Evolutionary conservation across 2,888 invertebrate genomes (phyloP), one percentile per base, ranked within the genome.

Genomic region (Allygus modestus): DNA sequence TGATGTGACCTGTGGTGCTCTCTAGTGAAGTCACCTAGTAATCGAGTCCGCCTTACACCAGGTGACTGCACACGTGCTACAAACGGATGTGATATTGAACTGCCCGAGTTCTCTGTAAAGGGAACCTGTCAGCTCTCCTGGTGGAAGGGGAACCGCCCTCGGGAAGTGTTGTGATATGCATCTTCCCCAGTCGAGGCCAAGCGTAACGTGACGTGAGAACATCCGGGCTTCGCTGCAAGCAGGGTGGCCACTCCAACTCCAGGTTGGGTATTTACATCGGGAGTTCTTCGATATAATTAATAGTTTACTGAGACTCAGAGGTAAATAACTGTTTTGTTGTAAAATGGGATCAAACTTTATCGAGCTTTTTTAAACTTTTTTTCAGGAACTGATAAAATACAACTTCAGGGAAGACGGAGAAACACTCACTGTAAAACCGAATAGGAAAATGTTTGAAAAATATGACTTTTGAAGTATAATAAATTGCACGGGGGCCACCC

Each of bases 401-500:
- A 65, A 65, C 28, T 65, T 65, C n/a, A 1, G 28, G 65, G 65
- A 65, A 65, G 65, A 65, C 65, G 15, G 31, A n/a, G 65, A 65
- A n/a, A 65, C 26, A 58, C 20, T 23, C 26, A 58, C 15, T 58
- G 58, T 51, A 23, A 46, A 46, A 37, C 5, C 5, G 9, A 9
- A 37, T 37, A 37, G 37, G 37, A 23, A 23, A 17, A 31, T 28
- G 4, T 65, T 15, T 4, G 26, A 65, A 28, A 58, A 2, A 65
- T 28, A 65, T 15, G 28, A 15, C 0, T 65, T 5, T 58, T 65
- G 15, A 31, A 65, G 54, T 23, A 54, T 20, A 31, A 28, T 65
- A 0, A 65, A 15, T 65, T 15, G 2, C 28, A 31, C 11, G 73
- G 20, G 28, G 51, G 77, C 77, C 77, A 77, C 77, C 77, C 77